Evolutionary conservation across 2,888 invertebrate genomes (phyloP), one percentile per base, ranked within the genome.

Genomic region (Octonoba sinensis): DNA sequence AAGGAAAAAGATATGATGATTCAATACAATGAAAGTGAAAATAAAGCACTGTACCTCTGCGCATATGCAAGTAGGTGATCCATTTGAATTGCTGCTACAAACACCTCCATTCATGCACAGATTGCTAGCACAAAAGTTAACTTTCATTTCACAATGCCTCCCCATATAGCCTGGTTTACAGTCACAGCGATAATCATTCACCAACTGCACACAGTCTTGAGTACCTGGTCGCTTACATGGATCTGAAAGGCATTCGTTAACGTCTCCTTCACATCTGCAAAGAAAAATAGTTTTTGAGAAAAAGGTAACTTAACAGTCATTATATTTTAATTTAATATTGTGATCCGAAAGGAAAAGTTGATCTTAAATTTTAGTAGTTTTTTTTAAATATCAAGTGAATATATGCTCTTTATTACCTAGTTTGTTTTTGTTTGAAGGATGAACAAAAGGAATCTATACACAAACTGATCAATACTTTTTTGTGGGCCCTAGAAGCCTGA

Each of bases 111-210:
- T 95, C 78, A 93, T 91, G 87, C 96, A 96, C 0, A 96, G 96
- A 89, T 93, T 93, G 70, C 92, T 92, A 0, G 93, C 92, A 87
- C 97, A 97, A 87, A 97, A 97, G 88, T 97, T 96, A 86, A 96
- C 94, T 88, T 95, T 95, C 1, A 92, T 92, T 87, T 96, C 95
- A 87, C 97, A 97, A 86, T 95, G 95, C 16, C 94, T 91, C 0
- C 97, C 97, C 93, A 95, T 95, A 87, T 93, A 96, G 0, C 96
- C 96, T 0, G 94, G 92, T 86, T 95, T 95, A 88, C 98, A 98
- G 88, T 96, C 96, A 89, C 98, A 98, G 84, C 95, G 93, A 89
- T 95, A 98, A 88, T 96, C 94, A 88, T 97, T 97, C 69, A 96
- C 92, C 47, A 96, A 90, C 66, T 87, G 87, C 13, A 89, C 88